Evolutionary conservation across 2,113 vertebrate species (phyloP), one percentile per base, ranked within the genome.

Genomic region (Corythoichthys haematopterus): DNA sequence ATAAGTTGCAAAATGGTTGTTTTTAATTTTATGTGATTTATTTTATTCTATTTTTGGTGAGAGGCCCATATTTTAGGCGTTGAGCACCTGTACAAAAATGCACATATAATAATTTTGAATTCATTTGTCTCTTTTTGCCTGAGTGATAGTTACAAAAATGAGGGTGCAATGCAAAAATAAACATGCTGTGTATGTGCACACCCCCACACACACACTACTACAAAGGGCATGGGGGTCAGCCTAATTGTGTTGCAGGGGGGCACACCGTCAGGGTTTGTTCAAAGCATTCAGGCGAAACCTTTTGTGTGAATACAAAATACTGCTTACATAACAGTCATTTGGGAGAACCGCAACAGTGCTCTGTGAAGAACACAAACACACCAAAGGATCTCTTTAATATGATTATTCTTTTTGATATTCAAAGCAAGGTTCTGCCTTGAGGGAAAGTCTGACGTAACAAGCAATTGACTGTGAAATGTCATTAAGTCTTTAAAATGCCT

Each of bases 321-420:
- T 15, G 6, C 72, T 88, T 88, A 80, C 65, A 58, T 78, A 85
- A 86, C 64, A 35, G 20, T 0, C 64, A 28, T 33, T 0, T 9
- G 55, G 55, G 13, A 51, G 11, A 3, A 66, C 16, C 40, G 59
- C 61, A 76, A 84, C 79, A 82, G 50, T 67, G 61, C 69, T 75
- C 65, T 52, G 64, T 52, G 33, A 33, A 57, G 33, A 36, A 33
- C 55, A 28, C 12, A 43, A 14, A 36, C 12, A 65, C 7, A 20
- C 11, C 52, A 12, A 57, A 14, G 35, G 33, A 33, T 14, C 12
- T 11, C 35, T 36, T 57, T 50, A 47, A 35, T 56, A 12, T 6
- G 3, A 12, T 14, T 6, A 36, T 6, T 28, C 20, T 28, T 14
- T 57, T 13, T 4, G 4, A 15, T 4, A 57, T 6, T 57, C 55